Conservation (phyloP, 2,113 vertebrate genomes). For the Noctilio leporinus region DNA sequence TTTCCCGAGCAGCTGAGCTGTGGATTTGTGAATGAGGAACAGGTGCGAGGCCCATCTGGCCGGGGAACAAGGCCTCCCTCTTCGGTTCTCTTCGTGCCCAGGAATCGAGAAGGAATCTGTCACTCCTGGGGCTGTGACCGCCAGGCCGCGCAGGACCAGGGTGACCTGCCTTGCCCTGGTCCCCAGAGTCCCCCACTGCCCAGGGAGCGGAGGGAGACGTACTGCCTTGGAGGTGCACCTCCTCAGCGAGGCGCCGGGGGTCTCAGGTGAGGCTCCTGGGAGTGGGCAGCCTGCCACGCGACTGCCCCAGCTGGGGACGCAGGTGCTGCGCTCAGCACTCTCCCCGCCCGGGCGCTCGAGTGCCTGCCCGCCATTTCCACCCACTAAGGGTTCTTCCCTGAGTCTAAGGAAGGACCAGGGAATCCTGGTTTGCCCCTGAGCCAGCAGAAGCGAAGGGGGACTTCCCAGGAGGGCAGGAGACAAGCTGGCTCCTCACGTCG, state of each 20-base stretch:
- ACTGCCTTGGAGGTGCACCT: neutral
- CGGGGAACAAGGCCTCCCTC: neutral
- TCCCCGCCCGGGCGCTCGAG: no score
- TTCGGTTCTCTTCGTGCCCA: accelerated
- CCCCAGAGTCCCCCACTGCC: neutral
- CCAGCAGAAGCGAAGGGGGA: neutral
- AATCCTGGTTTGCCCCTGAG: no score
- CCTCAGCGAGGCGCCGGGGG: no score
- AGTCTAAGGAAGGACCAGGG: neutral
- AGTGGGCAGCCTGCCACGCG: accelerated
- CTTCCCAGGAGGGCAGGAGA: neutral
- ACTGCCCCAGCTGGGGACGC: neutral
- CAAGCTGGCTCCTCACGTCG: no score
- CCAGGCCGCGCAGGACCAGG: accelerated
- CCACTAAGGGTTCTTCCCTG: neutral
- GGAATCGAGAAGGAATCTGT: neutral
- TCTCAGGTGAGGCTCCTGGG: neutral
- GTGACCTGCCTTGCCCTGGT: neutral
- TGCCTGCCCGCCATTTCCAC: neutral
- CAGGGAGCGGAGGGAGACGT: accelerated
- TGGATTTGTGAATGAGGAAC: neutral
- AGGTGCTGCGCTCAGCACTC: neutral
- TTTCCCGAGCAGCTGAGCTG: accelerated
- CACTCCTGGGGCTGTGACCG: accelerated
- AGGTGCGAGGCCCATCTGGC: neutral